phyloP scores from a whole-genome alignment of 92 coral and sea anemone species.

The Scolanthus callimorphus region DNA sequence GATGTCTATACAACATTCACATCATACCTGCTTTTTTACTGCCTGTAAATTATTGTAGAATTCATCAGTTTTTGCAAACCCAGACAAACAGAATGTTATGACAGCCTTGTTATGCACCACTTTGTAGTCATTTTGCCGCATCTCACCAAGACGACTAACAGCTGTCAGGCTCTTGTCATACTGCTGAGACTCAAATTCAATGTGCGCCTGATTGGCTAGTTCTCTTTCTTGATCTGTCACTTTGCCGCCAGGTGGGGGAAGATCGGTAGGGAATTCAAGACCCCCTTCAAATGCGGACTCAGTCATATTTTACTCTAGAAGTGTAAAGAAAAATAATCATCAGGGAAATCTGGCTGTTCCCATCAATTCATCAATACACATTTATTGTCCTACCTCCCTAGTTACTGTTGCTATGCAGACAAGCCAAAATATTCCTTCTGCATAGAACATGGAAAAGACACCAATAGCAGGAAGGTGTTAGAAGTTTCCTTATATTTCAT shows the following conservation, averaged over 20 bases:
- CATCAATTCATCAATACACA: too few relatives aligned
- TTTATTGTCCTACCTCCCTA: too few relatives aligned
- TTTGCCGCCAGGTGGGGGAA: constrained; percentile 11
- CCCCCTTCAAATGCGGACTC: constrained; percentile 3
- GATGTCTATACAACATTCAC: too few relatives aligned
- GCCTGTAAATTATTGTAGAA: constrained; percentile 44
- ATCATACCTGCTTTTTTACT: constrained; percentile 73
- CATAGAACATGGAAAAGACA: too few relatives aligned
- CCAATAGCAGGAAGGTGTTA: too few relatives aligned
- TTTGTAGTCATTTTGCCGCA: constrained; percentile 75
- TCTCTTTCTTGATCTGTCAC: constrained; percentile 89
- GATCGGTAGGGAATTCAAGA: constrained; percentile 3
- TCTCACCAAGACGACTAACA: constrained; percentile 60
- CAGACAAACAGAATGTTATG: constrained; percentile 71
- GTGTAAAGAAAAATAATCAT: too few relatives aligned
- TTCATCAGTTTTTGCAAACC: constrained; percentile 80
- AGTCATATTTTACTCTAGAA: not conserved
- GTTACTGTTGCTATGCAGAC: too few relatives aligned
- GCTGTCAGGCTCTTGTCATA: constrained; percentile 73
- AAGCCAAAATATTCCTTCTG: too few relatives aligned
- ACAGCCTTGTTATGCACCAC: constrained; percentile 82
- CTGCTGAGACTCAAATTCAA: constrained; percentile 79
- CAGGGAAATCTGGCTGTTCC: too few relatives aligned
- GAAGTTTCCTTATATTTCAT: too few relatives aligned
- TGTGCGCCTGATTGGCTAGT: constrained; percentile 79